Evolutionary conservation across 1,140 invertebrate genomes (phyloP).

Genomic region (Spodoptera litura): DNA sequence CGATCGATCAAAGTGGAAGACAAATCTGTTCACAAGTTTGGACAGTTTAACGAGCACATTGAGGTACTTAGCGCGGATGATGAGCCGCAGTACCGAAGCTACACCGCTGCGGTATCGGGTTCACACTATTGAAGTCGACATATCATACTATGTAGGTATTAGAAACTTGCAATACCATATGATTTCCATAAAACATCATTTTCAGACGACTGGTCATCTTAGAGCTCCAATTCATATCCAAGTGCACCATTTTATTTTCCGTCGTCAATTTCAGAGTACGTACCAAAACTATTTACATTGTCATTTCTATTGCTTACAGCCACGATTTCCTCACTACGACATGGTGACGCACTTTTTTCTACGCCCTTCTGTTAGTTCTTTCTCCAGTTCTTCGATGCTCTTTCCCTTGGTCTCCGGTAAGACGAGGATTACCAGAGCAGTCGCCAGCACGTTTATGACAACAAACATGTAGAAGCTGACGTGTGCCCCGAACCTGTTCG

Average conservation of each 20-base stretch:
- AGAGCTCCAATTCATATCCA: neutral
- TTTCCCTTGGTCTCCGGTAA: slow-evolving; percentile 68
- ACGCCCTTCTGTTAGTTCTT: neutral
- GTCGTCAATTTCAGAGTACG: too few species aligned
- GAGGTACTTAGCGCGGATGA: slow-evolving; percentile 21
- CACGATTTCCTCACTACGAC: neutral
- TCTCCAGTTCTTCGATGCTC: slow-evolving; percentile 59
- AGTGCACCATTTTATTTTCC: too few species aligned
- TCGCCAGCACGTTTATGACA: slow-evolving; percentile 57
- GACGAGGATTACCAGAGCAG: slow-evolving; percentile 52
- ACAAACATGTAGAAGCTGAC: slow-evolving; percentile 66
- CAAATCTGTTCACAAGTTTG: slow-evolving; percentile 31
- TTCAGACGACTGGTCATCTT: too few species aligned
- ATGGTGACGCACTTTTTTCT: neutral
- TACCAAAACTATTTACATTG: neutral
- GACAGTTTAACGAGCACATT: slow-evolving; percentile 29
- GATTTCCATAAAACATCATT: too few species aligned
- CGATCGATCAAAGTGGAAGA: slow-evolving; percentile 26
- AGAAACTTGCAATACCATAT: too few species aligned
- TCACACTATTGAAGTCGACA: too few species aligned
- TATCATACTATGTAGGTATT: too few species aligned
- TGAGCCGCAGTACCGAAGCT: neutral
- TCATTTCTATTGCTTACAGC: slow-evolving; percentile 13
- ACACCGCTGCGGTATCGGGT: too few species aligned
- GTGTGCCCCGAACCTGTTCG: slow-evolving; percentile 56